Base-by-base conservation (phyloP, 2,888 invertebrate genomes). In the Plebejus argus region DNA sequence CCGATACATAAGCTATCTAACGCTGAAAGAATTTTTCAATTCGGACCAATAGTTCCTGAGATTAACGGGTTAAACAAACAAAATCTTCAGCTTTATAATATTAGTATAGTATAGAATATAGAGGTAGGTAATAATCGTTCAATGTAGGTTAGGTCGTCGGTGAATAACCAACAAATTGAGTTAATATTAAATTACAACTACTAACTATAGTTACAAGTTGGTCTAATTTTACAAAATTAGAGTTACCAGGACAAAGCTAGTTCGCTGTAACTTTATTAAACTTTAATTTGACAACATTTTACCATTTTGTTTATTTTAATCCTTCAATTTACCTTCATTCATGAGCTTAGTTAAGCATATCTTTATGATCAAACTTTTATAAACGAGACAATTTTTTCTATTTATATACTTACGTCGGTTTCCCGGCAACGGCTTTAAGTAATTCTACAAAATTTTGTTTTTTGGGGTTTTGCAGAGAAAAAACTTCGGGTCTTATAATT, bases 151-250 rank as follows among this genome's bases (percentile, higher is more conserved):
- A 1, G 56, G 56, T 56, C 56, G 56, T 53, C 56, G 56, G n/a
- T n/a, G 6, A 56, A 3, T 56, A 56, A n/a, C 28, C 28, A 28
- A 28, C 23, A 20, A 61, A 61, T 61, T 61, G 23, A 61, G 20
- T 23, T 61, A 61, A 61, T 61, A 12, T 61, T 61, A 61, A 61
- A 66, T 66, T 66, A 66, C 66, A 66, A 28, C 28, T 66, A 28
- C 61, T 6, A 33, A 66, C 66, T 66, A 66, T 33, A 66, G 28
- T 28, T 66, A 28, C 66, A 66, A 66, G 28, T 66, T 66, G 15
- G 66, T 28, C 15, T 61, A 61, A 66, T 28, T 66, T 66, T 33
- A 66, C 28, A 66, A 66, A 66, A 66, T 66, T 66, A 66, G 66
- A 66, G 66, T 28, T 18, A 23, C 20, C 66, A 28, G 28, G 28